Evolutionary conservation across 2,113 vertebrate species (phyloP).

Genomic region (Syngnathus scovelli): DNA sequence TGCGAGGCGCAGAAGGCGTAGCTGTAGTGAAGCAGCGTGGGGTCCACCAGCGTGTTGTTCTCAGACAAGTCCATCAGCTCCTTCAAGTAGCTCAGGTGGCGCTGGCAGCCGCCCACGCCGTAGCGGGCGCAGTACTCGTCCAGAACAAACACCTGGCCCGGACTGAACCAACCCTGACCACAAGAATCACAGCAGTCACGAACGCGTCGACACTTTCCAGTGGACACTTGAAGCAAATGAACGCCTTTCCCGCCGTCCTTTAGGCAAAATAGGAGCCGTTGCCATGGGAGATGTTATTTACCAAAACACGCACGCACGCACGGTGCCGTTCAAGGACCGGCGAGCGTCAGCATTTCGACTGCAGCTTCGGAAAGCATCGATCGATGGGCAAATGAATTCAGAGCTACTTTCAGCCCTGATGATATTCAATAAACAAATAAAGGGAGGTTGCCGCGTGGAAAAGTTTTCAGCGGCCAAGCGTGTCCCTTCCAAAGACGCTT

Average conservation of each 20-base stretch:
- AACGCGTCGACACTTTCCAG: not conserved
- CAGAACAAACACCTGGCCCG: conserved; percentile 93
- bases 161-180: conserved; percentile 94
- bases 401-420: no score
- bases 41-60: conserved; percentile 85
- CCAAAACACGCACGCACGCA: not conserved
- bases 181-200: not conserved
- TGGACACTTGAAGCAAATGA: not conserved
- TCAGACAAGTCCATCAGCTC: conserved; percentile 90
- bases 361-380: no score
- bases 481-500: conserved; percentile 39
- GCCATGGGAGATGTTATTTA: conserved; percentile 10
- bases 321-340: no score
- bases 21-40: conserved; percentile 97
- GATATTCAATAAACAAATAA: no score
- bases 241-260: not conserved
- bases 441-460: not conserved
- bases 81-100: conserved; percentile 90
- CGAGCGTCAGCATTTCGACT: no score
- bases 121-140: conserved; percentile 97
- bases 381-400: no score
- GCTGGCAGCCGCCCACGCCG: conserved; percentile 89
- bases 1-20: conserved; percentile 98
- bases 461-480: not conserved
- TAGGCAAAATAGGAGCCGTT: not conserved